Conservation (phyloP, 2,888 invertebrate genomes). For the Phengaris arion region DNA sequence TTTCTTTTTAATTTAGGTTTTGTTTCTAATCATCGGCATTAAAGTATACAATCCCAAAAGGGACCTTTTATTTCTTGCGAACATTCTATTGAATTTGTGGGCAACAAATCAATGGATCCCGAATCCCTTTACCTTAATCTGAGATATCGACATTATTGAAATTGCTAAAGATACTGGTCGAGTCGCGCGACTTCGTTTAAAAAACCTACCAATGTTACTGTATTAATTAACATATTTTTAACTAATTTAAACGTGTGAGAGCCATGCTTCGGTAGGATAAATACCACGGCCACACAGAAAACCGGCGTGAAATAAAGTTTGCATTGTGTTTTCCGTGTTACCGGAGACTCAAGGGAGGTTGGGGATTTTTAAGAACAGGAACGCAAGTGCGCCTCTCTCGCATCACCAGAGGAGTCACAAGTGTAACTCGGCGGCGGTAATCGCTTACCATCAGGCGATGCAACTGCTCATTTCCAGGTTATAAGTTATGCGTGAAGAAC, state of each 20-base stretch:
- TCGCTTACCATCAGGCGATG: too few relatives aligned
- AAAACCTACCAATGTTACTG: not conserved
- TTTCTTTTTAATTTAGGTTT: not conserved
- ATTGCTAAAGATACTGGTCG: slow-evolving; percentile 1
- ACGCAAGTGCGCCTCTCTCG: too few relatives aligned
- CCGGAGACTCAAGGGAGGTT: too few relatives aligned
- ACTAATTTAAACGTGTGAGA: not conserved
- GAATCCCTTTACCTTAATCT: slow-evolving; percentile 15
- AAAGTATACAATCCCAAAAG: not conserved
- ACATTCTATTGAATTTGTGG: slow-evolving; percentile 11
- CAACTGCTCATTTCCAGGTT: too few relatives aligned
- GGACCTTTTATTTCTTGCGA: not conserved
- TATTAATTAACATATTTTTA: not conserved
- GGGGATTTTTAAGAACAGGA: too few relatives aligned
- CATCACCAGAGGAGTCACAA: too few relatives aligned
- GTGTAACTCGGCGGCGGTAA: too few relatives aligned
- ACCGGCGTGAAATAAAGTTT: too few relatives aligned
- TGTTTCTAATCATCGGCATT: not conserved
- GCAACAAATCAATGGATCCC: slow-evolving; percentile 9
- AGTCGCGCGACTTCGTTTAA: not conserved
- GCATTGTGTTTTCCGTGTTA: not conserved
- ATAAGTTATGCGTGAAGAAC: too few relatives aligned
- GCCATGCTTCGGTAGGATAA: too few relatives aligned
- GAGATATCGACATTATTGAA: slow-evolving; percentile 16
- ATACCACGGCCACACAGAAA: too few relatives aligned